A percentile compares a stretch with the other conserved stretches of the same genome.
phyloP scores from a whole-genome alignment of 2,888 invertebrate genomes.

The Cantharis rufa region DNA sequence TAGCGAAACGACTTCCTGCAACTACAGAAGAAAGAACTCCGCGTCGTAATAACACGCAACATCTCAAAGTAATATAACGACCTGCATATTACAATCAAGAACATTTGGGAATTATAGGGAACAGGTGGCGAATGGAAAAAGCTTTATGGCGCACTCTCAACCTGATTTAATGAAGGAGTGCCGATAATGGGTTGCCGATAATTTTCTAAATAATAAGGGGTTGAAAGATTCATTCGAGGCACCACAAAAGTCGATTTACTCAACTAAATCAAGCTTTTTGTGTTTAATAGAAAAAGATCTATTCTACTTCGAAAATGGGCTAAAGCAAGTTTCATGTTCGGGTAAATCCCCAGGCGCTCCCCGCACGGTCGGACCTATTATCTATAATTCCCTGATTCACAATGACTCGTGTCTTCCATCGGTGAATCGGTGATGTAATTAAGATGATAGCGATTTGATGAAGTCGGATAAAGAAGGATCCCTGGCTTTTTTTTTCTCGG shows the following conservation, averaged over 20 bases:
- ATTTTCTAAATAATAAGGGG: constrained; percentile 20
- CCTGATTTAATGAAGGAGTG: constrained; percentile 24
- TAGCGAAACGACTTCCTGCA: constrained; percentile 48
- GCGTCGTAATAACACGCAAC: constrained; percentile 51
- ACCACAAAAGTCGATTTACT: constrained; percentile 36
- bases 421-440: constrained; percentile 44
- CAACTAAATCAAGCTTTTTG: constrained; percentile 43
- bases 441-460: constrained; percentile 46
- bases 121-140: constrained; percentile 34
- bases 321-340: constrained; percentile 40
- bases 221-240: constrained; percentile 29
- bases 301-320: constrained; percentile 38
- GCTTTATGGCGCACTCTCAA: constrained; percentile 7
- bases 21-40: constrained; percentile 46
- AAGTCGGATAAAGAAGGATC: constrained; percentile 19
- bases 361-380: constrained; percentile 43
- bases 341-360: constrained; percentile 42
- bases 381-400: constrained; percentile 48
- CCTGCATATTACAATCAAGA: background rate
- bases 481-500: background rate
- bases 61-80: constrained; percentile 29
- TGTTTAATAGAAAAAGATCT: constrained; percentile 44
- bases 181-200: constrained; percentile 10
- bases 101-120: constrained; percentile 7
- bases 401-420: constrained; percentile 45